Evolutionary conservation across 2,113 vertebrate genomes (phyloP).

Genomic region (Xenopus borealis): DNA sequence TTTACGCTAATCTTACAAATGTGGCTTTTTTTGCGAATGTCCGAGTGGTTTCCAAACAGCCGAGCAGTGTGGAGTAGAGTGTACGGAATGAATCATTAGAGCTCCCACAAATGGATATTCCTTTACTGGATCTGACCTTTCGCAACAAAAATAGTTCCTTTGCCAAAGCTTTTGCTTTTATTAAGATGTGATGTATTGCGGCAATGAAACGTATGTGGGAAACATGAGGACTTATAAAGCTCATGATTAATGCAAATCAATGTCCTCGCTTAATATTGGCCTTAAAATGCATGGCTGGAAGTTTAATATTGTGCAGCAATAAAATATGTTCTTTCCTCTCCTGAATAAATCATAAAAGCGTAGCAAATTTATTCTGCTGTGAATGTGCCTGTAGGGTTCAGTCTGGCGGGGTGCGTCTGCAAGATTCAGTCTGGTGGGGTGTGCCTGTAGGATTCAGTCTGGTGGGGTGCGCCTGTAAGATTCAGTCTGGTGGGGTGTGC

Average conservation of each 20-base stretch:
- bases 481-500: too few relatives aligned
- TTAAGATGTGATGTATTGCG: conserved; percentile 30
- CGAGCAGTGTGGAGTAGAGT: neutral
- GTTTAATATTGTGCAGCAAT: conserved; percentile 17
- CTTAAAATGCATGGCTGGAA: conserved; percentile 16
- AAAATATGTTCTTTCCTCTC: conserved; percentile 9
- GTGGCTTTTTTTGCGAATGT: neutral
- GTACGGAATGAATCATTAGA: conserved; percentile 6
- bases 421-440: too few relatives aligned
- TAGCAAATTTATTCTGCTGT: too few relatives aligned
- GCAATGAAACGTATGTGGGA: conserved; percentile 11
- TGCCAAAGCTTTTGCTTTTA: conserved; percentile 20
- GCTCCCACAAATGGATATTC: conserved; percentile 2
- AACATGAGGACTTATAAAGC: neutral
- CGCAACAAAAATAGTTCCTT: conserved; percentile 21
- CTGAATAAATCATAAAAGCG: conserved; percentile 4
- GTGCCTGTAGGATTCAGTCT: too few relatives aligned
- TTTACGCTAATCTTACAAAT: neutral
- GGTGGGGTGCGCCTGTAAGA: too few relatives aligned
- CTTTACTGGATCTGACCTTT: conserved; percentile 25
- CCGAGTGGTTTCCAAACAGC: neutral
- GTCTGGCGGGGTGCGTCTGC: too few relatives aligned
- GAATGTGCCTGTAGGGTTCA: too few relatives aligned
- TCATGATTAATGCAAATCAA: conserved; percentile 28
- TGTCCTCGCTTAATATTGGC: conserved; percentile 13